Base-by-base conservation (phyloP, 2,113 vertebrate genomes). In the Chrysochloris asiatica region DNA sequence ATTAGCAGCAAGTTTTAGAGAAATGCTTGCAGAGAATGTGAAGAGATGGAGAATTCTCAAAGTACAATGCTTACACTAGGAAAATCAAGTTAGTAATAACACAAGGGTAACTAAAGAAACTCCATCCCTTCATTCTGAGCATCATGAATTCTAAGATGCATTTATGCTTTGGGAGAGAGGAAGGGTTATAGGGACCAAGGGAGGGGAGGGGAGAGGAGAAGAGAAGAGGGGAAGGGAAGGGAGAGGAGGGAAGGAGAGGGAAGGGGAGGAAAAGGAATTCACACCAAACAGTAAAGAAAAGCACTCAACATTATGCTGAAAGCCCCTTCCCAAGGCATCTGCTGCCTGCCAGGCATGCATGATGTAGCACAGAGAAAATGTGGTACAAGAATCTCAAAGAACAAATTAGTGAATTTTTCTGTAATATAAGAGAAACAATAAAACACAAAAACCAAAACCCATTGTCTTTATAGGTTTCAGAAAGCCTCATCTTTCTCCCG, bases 1-100 rank as follows among this genome's bases (percentile, higher is more conserved):
- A 28, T 28, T 52, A 61, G 67, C 0, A 2, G 38, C 17, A 19
- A 43, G n/a, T 43, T n/a, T 71, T 38, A 2, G 22, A 47, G 30
- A 54, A 45, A 36, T 22, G 33, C 65, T 36, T 63, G 36, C 6
- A 65, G 24, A n/a, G 6, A 7, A 47, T 5, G 13, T n/a, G 8
- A 50, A 38, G 77, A 26, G 0, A 14, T 1, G 30, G 19, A 26
- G 43, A n/a, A 38, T 75, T 56, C 28, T 43, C 9, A 22, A 73
- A 65, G 83, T 54, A 33, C 56, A 73, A 91, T 36, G 4, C 28
- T 16, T 50, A 36, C n/a, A 17, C 0, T 52, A 24, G 48, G 61
- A 78, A 79, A 33, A 80, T 75, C 52, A 67, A 54, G 52, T 33
- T 61, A 69, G 75, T 41, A 54, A 52, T 41, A 43, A 38, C 6